phyloP scores from a whole-genome alignment of 2,888 invertebrate species.

The Drosophila nigricruria region DNA sequence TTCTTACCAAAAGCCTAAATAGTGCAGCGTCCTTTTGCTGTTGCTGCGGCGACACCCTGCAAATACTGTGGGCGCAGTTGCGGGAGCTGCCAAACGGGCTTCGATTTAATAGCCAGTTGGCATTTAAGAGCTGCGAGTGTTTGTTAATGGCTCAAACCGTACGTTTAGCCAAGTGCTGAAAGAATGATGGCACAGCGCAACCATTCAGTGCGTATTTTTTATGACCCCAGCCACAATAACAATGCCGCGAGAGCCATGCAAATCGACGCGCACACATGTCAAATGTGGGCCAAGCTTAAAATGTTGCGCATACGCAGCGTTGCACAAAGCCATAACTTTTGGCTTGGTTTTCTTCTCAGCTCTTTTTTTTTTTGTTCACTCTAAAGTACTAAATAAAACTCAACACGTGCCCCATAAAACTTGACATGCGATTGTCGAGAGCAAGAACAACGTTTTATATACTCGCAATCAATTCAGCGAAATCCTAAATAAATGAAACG shows the following conservation, averaged over 20 bases:
- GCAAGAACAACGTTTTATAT: conserved; percentile 32
- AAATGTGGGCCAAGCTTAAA: conserved; percentile 45
- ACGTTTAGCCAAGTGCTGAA: conserved; percentile 17
- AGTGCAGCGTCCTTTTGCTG: conserved; percentile 26
- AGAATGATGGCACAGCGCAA: conserved; percentile 26
- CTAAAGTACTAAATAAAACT: conserved; percentile 44
- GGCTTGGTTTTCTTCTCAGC: neutral
- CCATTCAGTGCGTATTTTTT: conserved; percentile 41
- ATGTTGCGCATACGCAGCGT: conserved; percentile 50
- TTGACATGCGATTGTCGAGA: conserved; percentile 32
- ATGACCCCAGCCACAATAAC: conserved; percentile 40
- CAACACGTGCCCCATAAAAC: conserved; percentile 58
- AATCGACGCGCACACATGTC: conserved; percentile 33
- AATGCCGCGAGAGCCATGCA: conserved; percentile 37
- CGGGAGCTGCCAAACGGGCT: conserved; percentile 32
- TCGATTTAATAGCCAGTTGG: conserved; percentile 50
- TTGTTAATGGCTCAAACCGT: conserved; percentile 46
- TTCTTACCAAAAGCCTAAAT: conserved; percentile 54
- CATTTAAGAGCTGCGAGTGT: conserved; percentile 43
- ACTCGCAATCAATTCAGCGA: conserved; percentile 50
- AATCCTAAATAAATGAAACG: conserved; percentile 36
- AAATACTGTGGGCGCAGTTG: conserved; percentile 7
- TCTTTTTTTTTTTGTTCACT: neutral
- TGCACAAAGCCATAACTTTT: conserved; percentile 45
- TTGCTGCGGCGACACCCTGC: neutral